A percentile compares a stretch with the other conserved stretches of the same genome.
phyloP scores from a whole-genome alignment of 2,113 vertebrate genomes.

The Actenoides hombroni region DNA sequence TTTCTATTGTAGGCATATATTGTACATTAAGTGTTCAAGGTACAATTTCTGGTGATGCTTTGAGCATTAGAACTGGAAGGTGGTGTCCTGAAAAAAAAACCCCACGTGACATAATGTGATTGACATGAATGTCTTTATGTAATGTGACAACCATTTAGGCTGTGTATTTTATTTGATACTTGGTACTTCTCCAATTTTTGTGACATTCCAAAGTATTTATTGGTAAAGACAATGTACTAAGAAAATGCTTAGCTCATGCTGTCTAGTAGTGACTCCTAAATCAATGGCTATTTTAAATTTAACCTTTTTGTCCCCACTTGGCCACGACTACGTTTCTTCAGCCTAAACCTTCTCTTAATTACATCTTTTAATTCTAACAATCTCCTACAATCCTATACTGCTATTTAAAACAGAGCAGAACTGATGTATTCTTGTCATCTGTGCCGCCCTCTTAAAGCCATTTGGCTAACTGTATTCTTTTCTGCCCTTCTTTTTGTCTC shows the following conservation, averaged over 20 bases:
- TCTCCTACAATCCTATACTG: neutral
- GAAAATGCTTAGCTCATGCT: neutral
- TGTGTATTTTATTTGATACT: neutral
- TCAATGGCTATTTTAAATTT: neutral
- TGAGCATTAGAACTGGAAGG: neutral
- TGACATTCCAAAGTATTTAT: neutral
- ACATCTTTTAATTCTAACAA: neutral
- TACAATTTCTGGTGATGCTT: neutral
- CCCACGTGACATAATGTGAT: rapidly evolving
- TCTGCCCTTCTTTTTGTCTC: neutral
- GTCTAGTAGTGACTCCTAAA: neutral
- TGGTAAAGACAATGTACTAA: neutral
- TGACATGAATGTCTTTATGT: neutral
- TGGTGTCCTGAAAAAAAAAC: neutral
- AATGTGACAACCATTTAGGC: neutral
- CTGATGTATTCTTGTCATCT: neutral
- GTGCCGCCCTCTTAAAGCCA: neutral
- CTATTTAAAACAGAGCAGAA: neutral
- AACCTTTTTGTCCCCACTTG: neutral
- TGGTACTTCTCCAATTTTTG: neutral
- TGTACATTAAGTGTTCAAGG: neutral
- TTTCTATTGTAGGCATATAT: rapidly evolving
- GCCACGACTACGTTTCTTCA: neutral
- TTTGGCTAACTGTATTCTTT: neutral
- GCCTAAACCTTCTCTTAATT: neutral